Percentiles rank a stretch among this genome's conserved stretches.
Conservation (phyloP, 2,888 invertebrate genomes). For the Patella ulyssiponensis region DNA sequence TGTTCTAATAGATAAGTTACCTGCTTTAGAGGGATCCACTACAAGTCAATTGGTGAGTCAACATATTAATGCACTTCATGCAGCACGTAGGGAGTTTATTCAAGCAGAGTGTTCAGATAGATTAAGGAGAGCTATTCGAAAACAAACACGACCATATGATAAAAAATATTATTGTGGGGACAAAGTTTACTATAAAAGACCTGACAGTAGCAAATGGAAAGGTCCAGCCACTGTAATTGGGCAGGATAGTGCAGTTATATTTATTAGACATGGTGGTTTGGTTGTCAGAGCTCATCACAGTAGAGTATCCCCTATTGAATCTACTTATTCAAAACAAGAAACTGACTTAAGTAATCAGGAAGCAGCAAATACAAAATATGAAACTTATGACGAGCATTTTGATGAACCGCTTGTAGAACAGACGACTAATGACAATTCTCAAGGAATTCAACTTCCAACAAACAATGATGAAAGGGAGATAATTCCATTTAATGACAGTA, state of each 20-base stretch:
- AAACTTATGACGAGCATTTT: too few relatives aligned
- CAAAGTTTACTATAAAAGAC: slow-evolving; percentile 1
- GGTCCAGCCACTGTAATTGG: slow-evolving; percentile 6
- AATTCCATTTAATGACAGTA: too few relatives aligned
- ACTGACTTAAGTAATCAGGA: too few relatives aligned
- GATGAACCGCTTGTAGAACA: too few relatives aligned
- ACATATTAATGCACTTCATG: slow-evolving; percentile 17
- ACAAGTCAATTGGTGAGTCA: slow-evolving; percentile 20
- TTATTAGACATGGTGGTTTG: slow-evolving; percentile 8
- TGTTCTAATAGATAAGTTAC: slow-evolving; percentile 20
- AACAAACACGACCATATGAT: slow-evolving; percentile 17
- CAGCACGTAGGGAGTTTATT: slow-evolving; percentile 12
- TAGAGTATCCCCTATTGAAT: not conserved
- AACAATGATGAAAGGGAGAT: too few relatives aligned
- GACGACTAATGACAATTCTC: too few relatives aligned
- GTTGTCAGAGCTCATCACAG: slow-evolving; percentile 6
- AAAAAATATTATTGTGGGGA: slow-evolving; percentile 13
- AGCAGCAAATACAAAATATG: too few relatives aligned
- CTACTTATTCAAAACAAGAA: too few relatives aligned
- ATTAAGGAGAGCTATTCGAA: slow-evolving; percentile 26
- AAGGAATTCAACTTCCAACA: too few relatives aligned
- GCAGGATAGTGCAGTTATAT: slow-evolving; percentile 3
- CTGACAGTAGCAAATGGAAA: slow-evolving; percentile 10
- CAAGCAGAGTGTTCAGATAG: slow-evolving; percentile 23
- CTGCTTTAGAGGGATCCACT: slow-evolving; percentile 27